These are phyloP conservation scores for Eristalinus aeneus DNA, from an alignment of 2,888 invertebrate genomes.

Conservation along the genomic window DNA sequence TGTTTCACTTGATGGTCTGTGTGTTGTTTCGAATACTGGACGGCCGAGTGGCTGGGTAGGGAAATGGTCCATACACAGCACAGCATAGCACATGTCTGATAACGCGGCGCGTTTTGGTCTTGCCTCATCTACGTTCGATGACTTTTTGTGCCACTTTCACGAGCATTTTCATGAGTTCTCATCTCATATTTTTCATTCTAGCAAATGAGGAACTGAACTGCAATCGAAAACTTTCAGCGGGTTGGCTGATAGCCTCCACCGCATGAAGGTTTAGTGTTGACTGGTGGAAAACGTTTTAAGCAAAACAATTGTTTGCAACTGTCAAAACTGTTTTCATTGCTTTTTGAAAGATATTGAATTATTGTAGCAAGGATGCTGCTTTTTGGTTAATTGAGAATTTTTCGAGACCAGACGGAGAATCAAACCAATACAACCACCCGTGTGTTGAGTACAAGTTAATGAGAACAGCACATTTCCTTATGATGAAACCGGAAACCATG, in stretches of 20 bases:
- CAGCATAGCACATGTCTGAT: constrained; percentile 48
- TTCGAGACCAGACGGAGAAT: too few relatives aligned
- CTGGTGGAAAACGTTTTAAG: not conserved
- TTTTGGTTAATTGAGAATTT: too few relatives aligned
- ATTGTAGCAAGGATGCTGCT: too few relatives aligned
- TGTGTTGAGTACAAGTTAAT: too few relatives aligned
- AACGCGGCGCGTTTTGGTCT: constrained; percentile 17
- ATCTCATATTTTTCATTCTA: not conserved
- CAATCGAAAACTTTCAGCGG: not conserved
- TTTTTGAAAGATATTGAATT: not conserved
- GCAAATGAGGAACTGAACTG: not conserved
- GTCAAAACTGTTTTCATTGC: not conserved
- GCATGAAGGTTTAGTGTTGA: not conserved
- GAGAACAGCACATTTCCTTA: too few relatives aligned
- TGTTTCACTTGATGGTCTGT: constrained; percentile 56
- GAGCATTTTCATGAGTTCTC: constrained; percentile 6
- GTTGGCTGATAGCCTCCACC: not conserved
- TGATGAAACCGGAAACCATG: too few relatives aligned
- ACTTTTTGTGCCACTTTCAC: constrained; percentile 64
- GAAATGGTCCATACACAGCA: constrained; percentile 47
- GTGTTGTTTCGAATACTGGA: constrained; percentile 11
- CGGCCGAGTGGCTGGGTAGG: constrained; percentile 55
- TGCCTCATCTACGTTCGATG: constrained; percentile 53
- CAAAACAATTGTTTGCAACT: not conserved
- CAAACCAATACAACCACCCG: too few relatives aligned